Evolutionary conservation across 2,113 vertebrate genomes (phyloP), one percentile per base, ranked within the genome.

Genomic region (Tupaia chinensis): DNA sequence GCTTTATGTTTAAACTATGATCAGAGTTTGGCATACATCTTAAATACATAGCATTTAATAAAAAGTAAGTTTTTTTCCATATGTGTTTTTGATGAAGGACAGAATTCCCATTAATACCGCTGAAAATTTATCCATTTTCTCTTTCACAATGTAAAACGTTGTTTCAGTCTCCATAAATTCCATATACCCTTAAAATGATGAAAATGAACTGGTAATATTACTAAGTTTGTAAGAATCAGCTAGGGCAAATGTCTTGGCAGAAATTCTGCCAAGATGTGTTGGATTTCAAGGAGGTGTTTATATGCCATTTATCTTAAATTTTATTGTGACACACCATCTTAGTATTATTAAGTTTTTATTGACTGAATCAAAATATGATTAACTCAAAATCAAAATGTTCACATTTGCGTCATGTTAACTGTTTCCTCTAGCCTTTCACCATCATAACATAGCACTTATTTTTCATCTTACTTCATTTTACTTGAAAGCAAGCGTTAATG

Each of bases 321-420:
- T 8, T 15, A 79, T 86, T 88, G 14, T n/a, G 65, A 88, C 15
- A 85, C 0, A 61, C 56, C 56, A 82, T 61, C 22, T 86, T 90
- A 77, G n/a, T 93, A 61, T 81, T 89, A 90, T 81, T 89, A 78
- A 80, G n/a, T 63, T 79, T 90, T 86, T 89, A 91, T 89, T 87
- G 65, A 83, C 23, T 72, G 19, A 68, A 58, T 25, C 29, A 93
- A 97, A 93, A 72, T 78, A 91, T 12, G 44, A 66, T 73, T 78
- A 23, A 60, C 7, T 10, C 53, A 72, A 85, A 92, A 78, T 68
- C 65, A 76, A 92, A 77, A 12, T 69, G 77, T 82, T 89, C 56
- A 72, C 23, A 58, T 74, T 94, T 85, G 53, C 25, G 3, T 44
- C 44, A 44, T 68, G 89, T 25, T 93, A 86, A 94, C 58, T 60